Base-by-base conservation (phyloP, 2,113 vertebrate genomes). In the Ibidorhyncha struthersii region DNA sequence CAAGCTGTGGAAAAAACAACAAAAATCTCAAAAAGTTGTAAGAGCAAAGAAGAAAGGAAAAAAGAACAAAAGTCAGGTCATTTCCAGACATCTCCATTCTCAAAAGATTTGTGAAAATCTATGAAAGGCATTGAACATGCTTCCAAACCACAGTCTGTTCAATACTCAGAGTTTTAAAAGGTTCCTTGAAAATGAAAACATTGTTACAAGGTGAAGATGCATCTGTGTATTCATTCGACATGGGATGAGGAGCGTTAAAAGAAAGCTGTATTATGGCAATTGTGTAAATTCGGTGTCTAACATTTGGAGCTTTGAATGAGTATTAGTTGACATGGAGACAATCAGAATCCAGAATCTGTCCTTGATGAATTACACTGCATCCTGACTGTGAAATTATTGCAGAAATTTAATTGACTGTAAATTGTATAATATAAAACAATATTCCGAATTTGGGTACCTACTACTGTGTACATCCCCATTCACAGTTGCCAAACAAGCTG, bases 51-150 rank as follows among this genome's bases (percentile, higher is more conserved):
- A 79, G n/a, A 92, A 86, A 62, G 30, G 23, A 34, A 89, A 74
- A 74, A 55, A 62, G 10, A 71, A 27, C 20, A 34, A 58, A 86
- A 82, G 34, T 40, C 30, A 27, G 27, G 32, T 79, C 73, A 12
- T 58, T 81, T 76, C 30, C n/a, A 90, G 90, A 89, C 23, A 41
- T 45, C n/a, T 79, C 52, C 12, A 20, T 86, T 89, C 56, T 98
- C 56, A 89, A 92, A 84, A 96, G 58, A 69, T 94, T 90, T 0
- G 2, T 97, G 80, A 92, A 88, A 82, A 94, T 91, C 29, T 96
- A 40, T 92, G 93, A 86, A 67, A 86, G 43, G 55, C 86, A 73
- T 58, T 97, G 90, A 70, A 69, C 14, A 2, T 76, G 58, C 34
- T 94, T 87, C 65, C 81, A 86, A 80, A 94, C 85, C 43, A 77